These are phyloP conservation scores for Norana najaformis DNA, from an alignment of 2,888 invertebrate genomes.

Conservation along the genomic window DNA sequence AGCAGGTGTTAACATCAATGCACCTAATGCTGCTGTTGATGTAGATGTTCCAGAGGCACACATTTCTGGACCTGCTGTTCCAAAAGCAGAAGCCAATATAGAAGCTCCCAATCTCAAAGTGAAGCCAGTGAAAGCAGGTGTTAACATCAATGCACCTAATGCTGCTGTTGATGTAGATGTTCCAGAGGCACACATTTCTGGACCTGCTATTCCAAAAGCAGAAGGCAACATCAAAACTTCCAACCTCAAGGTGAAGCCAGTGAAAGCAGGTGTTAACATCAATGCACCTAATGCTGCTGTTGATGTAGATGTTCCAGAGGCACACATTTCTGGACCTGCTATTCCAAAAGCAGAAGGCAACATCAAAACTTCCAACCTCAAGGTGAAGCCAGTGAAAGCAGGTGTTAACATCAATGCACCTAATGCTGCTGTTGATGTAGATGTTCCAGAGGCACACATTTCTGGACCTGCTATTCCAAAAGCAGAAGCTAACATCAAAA, in stretches of 20 bases:
- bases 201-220: neutral
- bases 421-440: neutral
- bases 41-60: neutral
- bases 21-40: neutral
- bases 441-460: neutral
- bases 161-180: too few species aligned
- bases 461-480: too few species aligned
- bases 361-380: neutral
- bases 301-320: neutral
- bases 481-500: neutral
- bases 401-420: neutral
- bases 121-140: neutral
- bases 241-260: neutral
- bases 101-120: neutral
- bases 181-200: too few species aligned
- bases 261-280: neutral
- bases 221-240: neutral
- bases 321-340: neutral
- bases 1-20: neutral
- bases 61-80: neutral
- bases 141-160: too few species aligned
- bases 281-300: neutral
- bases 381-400: neutral
- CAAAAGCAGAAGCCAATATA: neutral
- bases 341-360: neutral